Conservation (phyloP, 2,888 invertebrate species). For the Invenusta paracnida region DNA sequence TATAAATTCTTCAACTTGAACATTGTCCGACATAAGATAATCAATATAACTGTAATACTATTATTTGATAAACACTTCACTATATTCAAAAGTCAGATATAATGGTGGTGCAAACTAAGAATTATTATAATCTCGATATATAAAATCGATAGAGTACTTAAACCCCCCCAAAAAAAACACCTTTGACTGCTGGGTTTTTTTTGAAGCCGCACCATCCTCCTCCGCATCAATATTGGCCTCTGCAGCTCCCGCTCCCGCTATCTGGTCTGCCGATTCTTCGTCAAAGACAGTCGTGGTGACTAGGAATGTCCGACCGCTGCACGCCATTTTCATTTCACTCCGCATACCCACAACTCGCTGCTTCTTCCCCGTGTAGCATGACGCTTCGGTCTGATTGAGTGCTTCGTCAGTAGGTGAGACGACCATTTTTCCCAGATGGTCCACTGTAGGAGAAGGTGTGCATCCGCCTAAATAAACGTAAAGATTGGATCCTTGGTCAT, state of each 20-base stretch:
- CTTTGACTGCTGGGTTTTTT: no score
- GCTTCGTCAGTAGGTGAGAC: not conserved
- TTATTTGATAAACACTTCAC: no score
- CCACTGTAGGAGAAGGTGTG: not conserved
- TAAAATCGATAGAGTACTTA: no score
- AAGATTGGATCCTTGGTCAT: no score
- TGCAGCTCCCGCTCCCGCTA: not conserved
- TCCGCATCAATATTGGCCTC: not conserved
- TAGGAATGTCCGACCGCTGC: constrained; percentile 1
- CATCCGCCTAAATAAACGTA: no score
- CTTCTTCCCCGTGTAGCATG: not conserved
- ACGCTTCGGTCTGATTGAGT: not conserved
- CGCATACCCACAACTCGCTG: constrained; percentile 2
- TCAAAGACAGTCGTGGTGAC: constrained; percentile 1
- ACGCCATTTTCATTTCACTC: not conserved
- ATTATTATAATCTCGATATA: no score
- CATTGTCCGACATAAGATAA: no score
- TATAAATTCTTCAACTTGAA: no score
- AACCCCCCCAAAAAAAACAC: no score
- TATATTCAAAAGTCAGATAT: no score
- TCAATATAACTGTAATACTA: no score
- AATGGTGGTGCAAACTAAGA: no score
- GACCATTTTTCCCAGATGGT: not conserved
- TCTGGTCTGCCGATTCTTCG: not conserved
- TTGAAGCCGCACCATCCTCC: not conserved